Conservation (phyloP, 2,797 vertebrate genomes). For the Alcedo atthis region DNA sequence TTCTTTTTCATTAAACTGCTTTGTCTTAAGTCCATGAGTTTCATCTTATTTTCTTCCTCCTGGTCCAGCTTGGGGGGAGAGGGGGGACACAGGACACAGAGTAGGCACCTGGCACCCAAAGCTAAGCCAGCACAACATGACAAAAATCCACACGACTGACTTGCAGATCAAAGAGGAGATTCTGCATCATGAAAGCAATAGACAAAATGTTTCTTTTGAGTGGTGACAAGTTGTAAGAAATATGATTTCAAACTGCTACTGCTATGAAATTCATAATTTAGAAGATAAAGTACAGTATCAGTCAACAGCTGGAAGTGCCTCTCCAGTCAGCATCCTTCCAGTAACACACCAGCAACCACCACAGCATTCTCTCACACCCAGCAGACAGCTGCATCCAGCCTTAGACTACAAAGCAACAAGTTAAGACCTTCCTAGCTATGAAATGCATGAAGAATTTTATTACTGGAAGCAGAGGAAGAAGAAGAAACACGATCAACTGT, state of each 20-base stretch:
- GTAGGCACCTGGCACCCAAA: too few species aligned
- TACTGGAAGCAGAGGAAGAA: neutral
- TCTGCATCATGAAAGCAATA: neutral
- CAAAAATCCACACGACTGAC: neutral
- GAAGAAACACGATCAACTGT: neutral
- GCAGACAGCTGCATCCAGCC: neutral
- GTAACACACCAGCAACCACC: neutral
- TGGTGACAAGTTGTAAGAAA: neutral
- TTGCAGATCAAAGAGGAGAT: neutral
- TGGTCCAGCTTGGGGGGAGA: too few species aligned
- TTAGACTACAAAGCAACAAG: neutral
- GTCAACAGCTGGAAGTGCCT: neutral
- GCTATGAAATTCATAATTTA: neutral
- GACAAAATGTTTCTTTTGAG: neutral
- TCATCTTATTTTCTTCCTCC: too few species aligned
- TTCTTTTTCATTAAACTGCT: too few species aligned
- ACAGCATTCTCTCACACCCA: neutral
- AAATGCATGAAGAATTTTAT: neutral
- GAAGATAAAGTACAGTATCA: neutral
- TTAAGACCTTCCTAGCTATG: neutral
- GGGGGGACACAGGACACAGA: too few species aligned
- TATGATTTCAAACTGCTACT: neutral
- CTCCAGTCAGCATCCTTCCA: neutral
- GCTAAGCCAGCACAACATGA: neutral
- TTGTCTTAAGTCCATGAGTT: too few species aligned